Percentiles rank a stretch among this genome's conserved stretches.
Conservation (phyloP, 2,888 invertebrate species). For the Ectemnius lituratus region DNA sequence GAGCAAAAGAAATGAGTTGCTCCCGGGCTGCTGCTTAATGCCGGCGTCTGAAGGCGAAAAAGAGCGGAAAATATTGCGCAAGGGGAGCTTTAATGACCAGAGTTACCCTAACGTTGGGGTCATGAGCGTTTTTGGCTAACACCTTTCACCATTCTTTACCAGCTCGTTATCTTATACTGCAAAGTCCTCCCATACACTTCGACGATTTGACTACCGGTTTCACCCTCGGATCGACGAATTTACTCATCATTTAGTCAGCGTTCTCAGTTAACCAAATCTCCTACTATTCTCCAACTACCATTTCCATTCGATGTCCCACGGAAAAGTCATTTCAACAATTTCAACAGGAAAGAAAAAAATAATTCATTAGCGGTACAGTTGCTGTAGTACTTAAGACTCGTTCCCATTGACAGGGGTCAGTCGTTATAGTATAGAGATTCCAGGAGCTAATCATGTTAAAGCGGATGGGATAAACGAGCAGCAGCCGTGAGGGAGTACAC, state of each 20-base stretch:
- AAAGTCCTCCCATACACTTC: conserved; percentile 1
- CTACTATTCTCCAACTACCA: too few species aligned
- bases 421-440: not conserved
- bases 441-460: conserved; percentile 7
- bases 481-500: not conserved
- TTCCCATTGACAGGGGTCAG: too few species aligned
- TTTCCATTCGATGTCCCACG: too few species aligned
- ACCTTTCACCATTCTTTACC: conserved; percentile 47
- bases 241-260: not conserved
- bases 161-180: conserved; percentile 41
- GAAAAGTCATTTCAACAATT: not conserved
- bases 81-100: conserved; percentile 54
- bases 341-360: not conserved
- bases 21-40: conserved; percentile 36
- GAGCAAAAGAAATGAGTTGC: conserved; percentile 30
- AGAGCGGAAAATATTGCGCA: conserved; percentile 47
- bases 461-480: not conserved
- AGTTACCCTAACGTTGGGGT: conserved; percentile 44
- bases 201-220: conserved; percentile 23
- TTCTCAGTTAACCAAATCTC: too few species aligned
- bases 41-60: conserved; percentile 31
- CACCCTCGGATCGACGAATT: not conserved
- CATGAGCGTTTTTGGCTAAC: conserved; percentile 46
- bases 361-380: not conserved
- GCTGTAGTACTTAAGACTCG: too few species aligned